phyloP scores from a whole-genome alignment of 2,888 invertebrate genomes.

The Drosophila pegasa region DNA sequence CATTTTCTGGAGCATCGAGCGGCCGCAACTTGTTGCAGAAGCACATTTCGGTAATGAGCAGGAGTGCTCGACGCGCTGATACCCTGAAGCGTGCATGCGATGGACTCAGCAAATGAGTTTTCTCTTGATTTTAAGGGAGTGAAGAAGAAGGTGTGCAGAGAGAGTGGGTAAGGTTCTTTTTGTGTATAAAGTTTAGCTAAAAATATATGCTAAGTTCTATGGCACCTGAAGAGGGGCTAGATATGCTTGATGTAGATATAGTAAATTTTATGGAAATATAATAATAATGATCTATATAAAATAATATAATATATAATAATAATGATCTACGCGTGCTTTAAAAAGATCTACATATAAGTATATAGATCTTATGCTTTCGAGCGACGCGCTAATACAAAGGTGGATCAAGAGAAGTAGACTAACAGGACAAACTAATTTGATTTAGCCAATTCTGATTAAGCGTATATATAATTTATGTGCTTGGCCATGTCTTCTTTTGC shows the following conservation, averaged over 20 bases:
- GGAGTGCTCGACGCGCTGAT: neutral
- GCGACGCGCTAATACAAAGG: neutral
- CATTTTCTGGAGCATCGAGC: constrained; percentile 50
- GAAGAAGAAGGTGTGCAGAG: too few species aligned
- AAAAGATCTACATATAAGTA: neutral
- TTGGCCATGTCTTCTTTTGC: neutral
- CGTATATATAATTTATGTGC: neutral
- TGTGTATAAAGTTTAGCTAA: too few species aligned
- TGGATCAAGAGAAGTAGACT: neutral
- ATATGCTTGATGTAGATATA: too few species aligned
- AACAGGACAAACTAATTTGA: neutral
- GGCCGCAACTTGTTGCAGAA: constrained; percentile 16
- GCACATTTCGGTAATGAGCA: neutral
- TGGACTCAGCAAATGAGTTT: too few species aligned
- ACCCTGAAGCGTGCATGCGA: neutral
- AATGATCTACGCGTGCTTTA: neutral
- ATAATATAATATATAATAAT: too few species aligned
- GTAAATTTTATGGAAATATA: too few species aligned
- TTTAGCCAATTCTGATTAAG: neutral
- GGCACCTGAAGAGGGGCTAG: too few species aligned
- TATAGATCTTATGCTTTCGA: neutral
- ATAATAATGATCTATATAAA: too few species aligned
- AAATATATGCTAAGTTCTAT: too few species aligned
- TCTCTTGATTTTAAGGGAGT: too few species aligned
- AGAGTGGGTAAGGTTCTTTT: too few species aligned